phyloP scores from a whole-genome alignment of 2,888 invertebrate species.

The Pollenia angustigena region DNA sequence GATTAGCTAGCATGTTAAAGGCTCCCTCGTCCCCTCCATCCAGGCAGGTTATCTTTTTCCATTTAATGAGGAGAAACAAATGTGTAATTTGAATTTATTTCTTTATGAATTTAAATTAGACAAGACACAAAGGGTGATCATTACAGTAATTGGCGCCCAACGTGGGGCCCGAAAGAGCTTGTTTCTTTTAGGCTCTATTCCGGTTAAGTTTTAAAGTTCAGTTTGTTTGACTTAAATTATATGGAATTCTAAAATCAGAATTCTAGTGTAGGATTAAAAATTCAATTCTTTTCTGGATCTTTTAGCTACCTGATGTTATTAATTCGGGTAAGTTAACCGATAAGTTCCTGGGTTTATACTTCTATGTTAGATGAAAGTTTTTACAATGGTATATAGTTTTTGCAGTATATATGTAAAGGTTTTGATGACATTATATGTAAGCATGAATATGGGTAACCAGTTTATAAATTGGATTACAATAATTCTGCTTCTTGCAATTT shows the following conservation, averaged over 20 bases:
- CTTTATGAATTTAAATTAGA: too few species aligned
- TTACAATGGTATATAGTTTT: neutral
- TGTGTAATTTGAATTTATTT: too few species aligned
- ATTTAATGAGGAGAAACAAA: too few species aligned
- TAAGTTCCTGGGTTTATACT: neutral
- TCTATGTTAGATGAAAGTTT: neutral
- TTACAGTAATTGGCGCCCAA: constrained; percentile 21
- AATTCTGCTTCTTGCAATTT: constrained; percentile 9
- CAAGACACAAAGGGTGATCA: neutral
- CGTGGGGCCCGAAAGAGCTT: neutral
- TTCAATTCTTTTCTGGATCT: constrained; percentile 4
- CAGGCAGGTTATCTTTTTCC: too few species aligned
- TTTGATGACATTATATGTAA: neutral
- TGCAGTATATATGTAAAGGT: neutral
- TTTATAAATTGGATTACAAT: constrained; percentile 6
- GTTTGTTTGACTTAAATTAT: neutral
- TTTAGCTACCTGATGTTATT: constrained; percentile 9
- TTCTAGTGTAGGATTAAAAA: neutral
- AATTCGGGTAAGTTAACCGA: constrained; percentile 33
- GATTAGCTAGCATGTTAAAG: too few species aligned
- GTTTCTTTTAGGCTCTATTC: neutral
- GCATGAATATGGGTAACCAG: neutral
- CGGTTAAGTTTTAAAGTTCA: neutral
- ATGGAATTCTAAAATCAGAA: neutral
- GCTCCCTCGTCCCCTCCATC: too few species aligned